Base-by-base conservation (phyloP, 1,140 invertebrate genomes). In the Megathymus violae region DNA sequence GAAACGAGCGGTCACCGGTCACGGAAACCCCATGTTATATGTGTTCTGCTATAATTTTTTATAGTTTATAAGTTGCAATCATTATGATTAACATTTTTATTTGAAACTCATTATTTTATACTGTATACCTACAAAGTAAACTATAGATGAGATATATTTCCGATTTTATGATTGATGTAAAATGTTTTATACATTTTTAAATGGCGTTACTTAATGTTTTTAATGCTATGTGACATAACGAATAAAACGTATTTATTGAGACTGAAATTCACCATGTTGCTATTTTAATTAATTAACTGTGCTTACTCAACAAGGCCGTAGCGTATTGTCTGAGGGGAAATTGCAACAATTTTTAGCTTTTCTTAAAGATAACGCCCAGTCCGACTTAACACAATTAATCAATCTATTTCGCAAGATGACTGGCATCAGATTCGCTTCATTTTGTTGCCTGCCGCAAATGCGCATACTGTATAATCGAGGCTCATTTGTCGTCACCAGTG, bases 401-500 rank as follows among this genome's bases (percentile, higher is more conserved):
- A 58, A 44, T 34, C 9, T 17, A 58, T 58, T 58, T 58, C 40
- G 54, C 40, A 46, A 46, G 54, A 58, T 15, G 34, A 11, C 50
- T 31, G 17, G 25, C 54, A 58, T 46, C 46, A 58, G 54, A 27
- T 46, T 34, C 25, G 52, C 52, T 58, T 58, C 54, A 31, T 58
- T 46, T 31, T 25, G n/a, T 50, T 34, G 51, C 11, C 17, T 16
- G 3, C 51, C 10, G 17, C 11, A 1, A 54, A 54, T 19, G 36
- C 51, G 16, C 52, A 44, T 25, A 56, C 44, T 56, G 40, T 44
- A 56, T 40, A 41, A 43, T 56, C 31, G 38, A 27, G 41, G 25
- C 52, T 56, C 52, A 56, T 58, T 58, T 58, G 52, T 58, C 41
- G 40, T 58, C 31, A 46, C 41, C 22, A 58, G 52, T n/a, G 22